A percentile compares a stretch with the other conserved stretches of the same genome.
Evolutionary conservation across 2,797 vertebrate species (phyloP).

Genomic region (Acrossocheilus wenchowensis): DNA sequence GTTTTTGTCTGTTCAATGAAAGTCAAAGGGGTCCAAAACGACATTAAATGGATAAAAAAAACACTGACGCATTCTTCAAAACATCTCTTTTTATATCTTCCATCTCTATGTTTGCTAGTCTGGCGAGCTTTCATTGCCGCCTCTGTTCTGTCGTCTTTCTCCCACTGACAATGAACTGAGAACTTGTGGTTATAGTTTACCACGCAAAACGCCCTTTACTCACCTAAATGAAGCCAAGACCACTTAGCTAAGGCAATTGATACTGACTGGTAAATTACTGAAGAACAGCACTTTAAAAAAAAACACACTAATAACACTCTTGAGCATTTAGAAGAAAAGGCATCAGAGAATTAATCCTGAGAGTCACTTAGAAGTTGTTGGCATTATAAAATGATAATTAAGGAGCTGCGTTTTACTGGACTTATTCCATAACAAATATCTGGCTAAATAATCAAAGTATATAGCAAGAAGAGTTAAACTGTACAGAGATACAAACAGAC

Average conservation of each 20-base stretch:
- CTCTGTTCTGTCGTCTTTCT: conserved; percentile 10
- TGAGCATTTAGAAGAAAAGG: conserved; percentile 1
- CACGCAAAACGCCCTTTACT: not conserved
- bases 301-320: not conserved
- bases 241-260: not conserved
- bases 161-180: not conserved
- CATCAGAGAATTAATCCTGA: not conserved
- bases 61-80: not conserved
- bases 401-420: not conserved
- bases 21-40: not conserved
- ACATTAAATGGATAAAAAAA: not conserved
- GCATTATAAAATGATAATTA: conserved; percentile 19
- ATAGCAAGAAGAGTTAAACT: not conserved
- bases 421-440: conserved; percentile 6
- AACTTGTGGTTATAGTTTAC: not conserved
- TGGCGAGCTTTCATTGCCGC: not conserved
- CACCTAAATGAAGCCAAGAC: not conserved
- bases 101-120: not conserved
- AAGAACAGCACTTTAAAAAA: not conserved
- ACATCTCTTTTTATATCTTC: not conserved
- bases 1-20: not conserved
- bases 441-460: conserved; percentile 12
- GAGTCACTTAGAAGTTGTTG: not conserved
- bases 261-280: not conserved
- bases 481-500: not conserved